Evolutionary conservation across 2,797 vertebrate genomes (phyloP).

Genomic region (Fratercula arctica): DNA sequence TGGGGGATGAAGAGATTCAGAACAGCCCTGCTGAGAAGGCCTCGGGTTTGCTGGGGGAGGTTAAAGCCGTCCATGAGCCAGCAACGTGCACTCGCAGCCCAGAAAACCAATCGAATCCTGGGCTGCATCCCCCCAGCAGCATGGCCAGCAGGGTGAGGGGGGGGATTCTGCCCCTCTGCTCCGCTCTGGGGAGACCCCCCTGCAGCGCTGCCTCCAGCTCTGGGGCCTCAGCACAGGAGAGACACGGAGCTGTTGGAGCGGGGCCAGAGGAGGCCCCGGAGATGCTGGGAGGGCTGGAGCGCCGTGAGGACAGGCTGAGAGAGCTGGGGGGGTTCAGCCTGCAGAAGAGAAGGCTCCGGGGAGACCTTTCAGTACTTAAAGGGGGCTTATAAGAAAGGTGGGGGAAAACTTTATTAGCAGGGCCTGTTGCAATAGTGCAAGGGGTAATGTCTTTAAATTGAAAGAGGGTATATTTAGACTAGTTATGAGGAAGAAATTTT

Average conservation of each 20-base stretch:
- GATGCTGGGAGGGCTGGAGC: not conserved
- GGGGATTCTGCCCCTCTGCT: not conserved
- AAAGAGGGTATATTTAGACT: not conserved
- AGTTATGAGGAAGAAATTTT: not conserved
- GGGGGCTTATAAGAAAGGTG: not conserved
- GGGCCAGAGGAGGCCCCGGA: not conserved
- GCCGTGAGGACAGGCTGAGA: not conserved
- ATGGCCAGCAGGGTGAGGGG: too few species aligned
- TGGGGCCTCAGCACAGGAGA: not conserved
- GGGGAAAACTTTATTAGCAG: not conserved
- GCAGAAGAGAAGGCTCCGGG: not conserved
- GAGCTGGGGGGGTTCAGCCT: not conserved
- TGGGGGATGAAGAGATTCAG: not conserved
- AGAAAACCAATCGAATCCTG: not conserved
- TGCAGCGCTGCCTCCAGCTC: not conserved
- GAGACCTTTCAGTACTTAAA: not conserved
- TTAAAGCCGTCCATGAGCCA: not conserved
- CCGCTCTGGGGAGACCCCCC: not conserved
- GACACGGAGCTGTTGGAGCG: not conserved
- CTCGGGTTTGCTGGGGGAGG: too few species aligned
- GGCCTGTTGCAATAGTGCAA: not conserved
- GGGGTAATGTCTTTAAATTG: not conserved
- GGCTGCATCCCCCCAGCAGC: too few species aligned
- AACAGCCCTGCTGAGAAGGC: not conserved
- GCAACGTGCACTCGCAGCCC: not conserved